Conservation (phyloP, 2,888 invertebrate species). For the Acholoe squamosa region DNA sequence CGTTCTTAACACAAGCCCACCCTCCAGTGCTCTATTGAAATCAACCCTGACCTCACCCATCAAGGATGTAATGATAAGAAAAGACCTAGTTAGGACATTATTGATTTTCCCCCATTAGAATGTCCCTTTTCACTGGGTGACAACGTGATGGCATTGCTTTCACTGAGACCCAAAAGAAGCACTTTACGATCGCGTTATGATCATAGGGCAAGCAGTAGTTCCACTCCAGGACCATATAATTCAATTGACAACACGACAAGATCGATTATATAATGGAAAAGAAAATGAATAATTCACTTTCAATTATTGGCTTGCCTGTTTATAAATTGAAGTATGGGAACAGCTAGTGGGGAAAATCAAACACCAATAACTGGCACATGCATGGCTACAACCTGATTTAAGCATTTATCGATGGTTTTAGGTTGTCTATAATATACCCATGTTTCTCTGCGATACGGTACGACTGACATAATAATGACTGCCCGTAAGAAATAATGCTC, state of each 20-base stretch:
- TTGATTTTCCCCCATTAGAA: neutral
- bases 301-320: neutral
- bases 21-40: neutral
- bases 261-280: slow-evolving; percentile 14
- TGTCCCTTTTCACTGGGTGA: neutral
- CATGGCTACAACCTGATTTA: too few species aligned
- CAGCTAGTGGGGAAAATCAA: too few species aligned
- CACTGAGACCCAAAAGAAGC: neutral
- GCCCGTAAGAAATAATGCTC: too few species aligned
- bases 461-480: too few species aligned
- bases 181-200: neutral
- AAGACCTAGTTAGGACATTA: slow-evolving; percentile 8
- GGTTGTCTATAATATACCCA: too few species aligned
- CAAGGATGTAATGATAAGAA: neutral
- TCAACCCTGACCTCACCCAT: neutral
- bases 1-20: neutral
- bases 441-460: too few species aligned
- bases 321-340: too few species aligned
- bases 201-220: neutral
- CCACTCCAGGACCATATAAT: neutral
- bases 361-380: too few species aligned
- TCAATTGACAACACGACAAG: neutral
- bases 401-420: too few species aligned
- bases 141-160: neutral
- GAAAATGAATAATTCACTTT: slow-evolving; percentile 6